Base-by-base conservation (phyloP, 2,888 invertebrate genomes). In the Holacanthella duospinosa region DNA sequence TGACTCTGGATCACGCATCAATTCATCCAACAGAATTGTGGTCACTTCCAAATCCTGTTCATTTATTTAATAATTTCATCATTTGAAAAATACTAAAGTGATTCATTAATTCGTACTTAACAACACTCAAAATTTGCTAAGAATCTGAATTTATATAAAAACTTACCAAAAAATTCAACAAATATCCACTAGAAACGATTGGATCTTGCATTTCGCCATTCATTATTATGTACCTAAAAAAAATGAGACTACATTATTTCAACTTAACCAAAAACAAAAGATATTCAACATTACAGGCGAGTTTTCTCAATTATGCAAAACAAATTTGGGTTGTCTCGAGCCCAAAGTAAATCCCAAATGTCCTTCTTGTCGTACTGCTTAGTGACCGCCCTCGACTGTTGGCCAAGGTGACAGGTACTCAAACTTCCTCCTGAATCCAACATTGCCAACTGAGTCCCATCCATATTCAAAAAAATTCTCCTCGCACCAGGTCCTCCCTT, bases 301-400 rank as follows among this genome's bases (percentile, higher is more conserved):
- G 93, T 93, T 78, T 99, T 99, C 77, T 99, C 99, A 83, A 95
- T 94, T 66, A 94, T 84, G 0, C 95, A 95, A 66, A 99, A 80
- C 74, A 94, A 80, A 68, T 88, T 85, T 0, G 94, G 88, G 80
- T 96, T 94, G 75, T 97, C 97, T 69, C 84, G 81, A 0, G 97
- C 96, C 97, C 97, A 99, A 68, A 86, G 84, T 78, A 95, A 88
- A 61, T 91, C 89, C 99, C 99, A 99, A 1, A 94, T 94, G 77
- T 99, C 97, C 76, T 89, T 89, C 29, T 89, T 80, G 75, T 93
- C 91, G 69, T 89, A 84, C 69, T 84, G 62, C 25, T 66, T 65
- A 0, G 67, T 27, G 25, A 66, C 63, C 1, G 68, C 60, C 48
- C 21, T 21, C 4, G 21, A n/a, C n/a, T 48, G 48, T 2, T 44